phyloP scores from a whole-genome alignment of 2,797 vertebrate species.

The Epinephelus coioides region DNA sequence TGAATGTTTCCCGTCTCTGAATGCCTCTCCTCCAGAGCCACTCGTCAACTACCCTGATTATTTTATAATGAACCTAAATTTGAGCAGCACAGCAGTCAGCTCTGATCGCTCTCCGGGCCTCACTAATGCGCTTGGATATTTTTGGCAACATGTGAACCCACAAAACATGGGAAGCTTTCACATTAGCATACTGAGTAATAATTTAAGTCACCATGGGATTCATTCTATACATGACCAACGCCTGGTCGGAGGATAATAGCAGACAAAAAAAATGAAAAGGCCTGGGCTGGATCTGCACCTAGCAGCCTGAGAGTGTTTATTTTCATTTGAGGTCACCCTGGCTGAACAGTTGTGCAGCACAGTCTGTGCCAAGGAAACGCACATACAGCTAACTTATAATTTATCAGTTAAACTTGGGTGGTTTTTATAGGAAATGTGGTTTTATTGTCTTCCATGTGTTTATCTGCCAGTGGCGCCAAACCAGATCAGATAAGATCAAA shows the following conservation, averaged over 20 bases:
- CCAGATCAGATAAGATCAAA: constrained; percentile 76
- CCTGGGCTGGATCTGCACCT: constrained; percentile 47
- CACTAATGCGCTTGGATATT: constrained; percentile 79
- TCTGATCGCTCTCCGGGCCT: constrained; percentile 71
- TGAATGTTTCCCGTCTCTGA: constrained; percentile 54
- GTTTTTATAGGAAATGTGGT: constrained; percentile 54
- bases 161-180: constrained; percentile 72
- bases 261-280: constrained; percentile 34
- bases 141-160: constrained; percentile 74
- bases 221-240: constrained; percentile 48
- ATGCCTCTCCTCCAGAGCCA: constrained; percentile 59
- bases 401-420: constrained; percentile 67
- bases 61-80: constrained; percentile 85
- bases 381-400: constrained; percentile 57
- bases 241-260: constrained; percentile 44
- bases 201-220: constrained; percentile 67
- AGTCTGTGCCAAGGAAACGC: constrained; percentile 44
- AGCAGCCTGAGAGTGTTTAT: constrained; percentile 61
- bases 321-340: constrained; percentile 69
- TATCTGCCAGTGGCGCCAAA: constrained; percentile 68
- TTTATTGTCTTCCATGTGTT: constrained; percentile 75
- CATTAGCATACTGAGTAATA: constrained; percentile 75
- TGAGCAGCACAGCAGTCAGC: constrained; percentile 75
- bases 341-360: constrained; percentile 32
- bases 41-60: constrained; percentile 81